These are phyloP conservation scores for Cyphomyrmex costatus DNA, from an alignment of 1,140 invertebrate genomes.

Conservation along the genomic window DNA sequence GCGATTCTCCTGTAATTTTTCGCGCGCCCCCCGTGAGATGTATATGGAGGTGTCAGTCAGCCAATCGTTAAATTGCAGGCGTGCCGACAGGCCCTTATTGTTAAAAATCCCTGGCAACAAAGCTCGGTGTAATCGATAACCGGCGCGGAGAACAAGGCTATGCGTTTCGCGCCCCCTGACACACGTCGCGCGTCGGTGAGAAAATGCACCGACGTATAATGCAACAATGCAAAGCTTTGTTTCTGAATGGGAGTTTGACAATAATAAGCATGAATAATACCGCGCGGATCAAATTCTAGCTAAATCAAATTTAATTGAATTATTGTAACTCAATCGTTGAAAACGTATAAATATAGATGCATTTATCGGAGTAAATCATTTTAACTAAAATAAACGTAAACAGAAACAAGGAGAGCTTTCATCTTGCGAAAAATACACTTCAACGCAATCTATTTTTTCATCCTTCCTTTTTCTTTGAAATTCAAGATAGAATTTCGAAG, in stretches of 20 bases:
- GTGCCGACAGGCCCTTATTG: conserved; percentile 51
- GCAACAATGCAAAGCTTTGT: conserved; percentile 41
- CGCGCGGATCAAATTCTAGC: neutral
- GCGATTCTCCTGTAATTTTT: neutral
- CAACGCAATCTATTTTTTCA: neutral
- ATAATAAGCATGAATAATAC: conserved; percentile 3
- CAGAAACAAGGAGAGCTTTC: neutral
- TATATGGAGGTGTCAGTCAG: conserved; percentile 16
- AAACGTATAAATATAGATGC: neutral
- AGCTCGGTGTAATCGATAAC: conserved; percentile 62
- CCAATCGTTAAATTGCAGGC: conserved; percentile 59
- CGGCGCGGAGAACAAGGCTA: conserved; percentile 46
- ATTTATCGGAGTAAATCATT: conserved; percentile 2
- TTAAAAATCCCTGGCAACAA: conserved; percentile 67
- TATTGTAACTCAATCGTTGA: neutral
- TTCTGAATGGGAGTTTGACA: neutral
- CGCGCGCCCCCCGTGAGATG: conserved; percentile 2
- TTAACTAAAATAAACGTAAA: neutral
- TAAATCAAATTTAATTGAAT: conserved; percentile 18
- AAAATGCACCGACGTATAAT: conserved; percentile 40
- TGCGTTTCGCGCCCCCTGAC: conserved; percentile 29
- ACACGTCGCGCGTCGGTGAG: conserved; percentile 25
- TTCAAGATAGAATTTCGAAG: neutral
- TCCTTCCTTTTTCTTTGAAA: neutral
- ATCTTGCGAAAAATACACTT: neutral